Evolutionary conservation across 2,113 vertebrate genomes (phyloP).

Genomic region (Tetrax tetrax): DNA sequence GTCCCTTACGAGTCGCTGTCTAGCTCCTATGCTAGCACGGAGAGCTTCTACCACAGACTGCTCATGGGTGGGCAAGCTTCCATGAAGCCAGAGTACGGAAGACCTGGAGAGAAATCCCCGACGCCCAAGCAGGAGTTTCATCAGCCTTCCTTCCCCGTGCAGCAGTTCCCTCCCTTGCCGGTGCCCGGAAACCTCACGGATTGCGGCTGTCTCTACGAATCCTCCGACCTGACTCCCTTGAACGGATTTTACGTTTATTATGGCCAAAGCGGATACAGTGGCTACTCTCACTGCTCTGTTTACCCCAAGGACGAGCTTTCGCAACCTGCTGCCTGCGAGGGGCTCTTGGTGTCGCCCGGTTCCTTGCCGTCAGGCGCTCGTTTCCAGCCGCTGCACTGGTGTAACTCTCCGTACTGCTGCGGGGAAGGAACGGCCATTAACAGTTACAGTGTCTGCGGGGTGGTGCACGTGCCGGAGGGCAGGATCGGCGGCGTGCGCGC

Average conservation of each 20-base stretch:
- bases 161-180: conserved; percentile 80
- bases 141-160: conserved; percentile 81
- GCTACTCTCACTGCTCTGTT: conserved; percentile 79
- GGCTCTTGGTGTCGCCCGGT: conserved; percentile 80
- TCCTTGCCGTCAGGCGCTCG: conserved; percentile 83
- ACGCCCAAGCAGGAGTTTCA: conserved; percentile 90
- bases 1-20: conserved; percentile 77
- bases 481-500: conserved; percentile 78
- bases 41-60: conserved; percentile 87
- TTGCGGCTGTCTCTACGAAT: conserved; percentile 73
- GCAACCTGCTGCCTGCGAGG: conserved; percentile 78
- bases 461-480: conserved; percentile 81
- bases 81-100: conserved; percentile 83
- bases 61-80: conserved; percentile 87
- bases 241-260: conserved; percentile 79
- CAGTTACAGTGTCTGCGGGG: conserved; percentile 83
- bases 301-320: conserved; percentile 80
- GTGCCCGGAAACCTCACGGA: conserved; percentile 79
- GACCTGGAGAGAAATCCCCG: conserved; percentile 83
- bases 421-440: conserved; percentile 83
- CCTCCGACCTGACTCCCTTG: conserved; percentile 70
- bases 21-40: conserved; percentile 83
- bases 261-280: conserved; percentile 76
- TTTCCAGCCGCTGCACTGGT: conserved; percentile 87
- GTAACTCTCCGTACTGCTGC: conserved; percentile 85